Base-by-base conservation (phyloP, 2,888 invertebrate species). In the Pteria penguin region DNA sequence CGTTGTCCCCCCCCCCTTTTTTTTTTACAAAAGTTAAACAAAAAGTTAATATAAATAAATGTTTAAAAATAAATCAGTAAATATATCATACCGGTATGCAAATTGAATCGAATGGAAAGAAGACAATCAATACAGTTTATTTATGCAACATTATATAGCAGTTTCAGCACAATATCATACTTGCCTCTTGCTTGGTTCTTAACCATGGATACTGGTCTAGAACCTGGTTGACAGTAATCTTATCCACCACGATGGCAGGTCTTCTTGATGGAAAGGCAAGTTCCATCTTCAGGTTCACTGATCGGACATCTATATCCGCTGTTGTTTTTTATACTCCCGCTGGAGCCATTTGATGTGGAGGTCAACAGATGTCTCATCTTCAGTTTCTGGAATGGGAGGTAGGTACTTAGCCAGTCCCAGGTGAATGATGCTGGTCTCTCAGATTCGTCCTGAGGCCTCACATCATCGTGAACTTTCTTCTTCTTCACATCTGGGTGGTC, bases 341-440 rank as follows among this genome's bases (percentile, higher is more conserved):
- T 27, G 36, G 18, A 45, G 45, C 65, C 27, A 27, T 18, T 65
- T 0, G 8, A 65, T 22, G 3, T 65, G 27, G 18, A 22, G 18
- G 31, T 36, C 31, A 65, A 26, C 26, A 14, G 45, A 22, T 2
- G 45, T 2, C 27, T 65, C 65, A 65, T 65, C 65, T 32, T 65
- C 26, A 45, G 3, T n/a, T 33, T 22, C n/a, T 22, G 65, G 65
- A 22, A 22, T 36, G 8, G 0, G 18, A 27, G 65, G 65, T 27
- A 65, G 18, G 22, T 65, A 65, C 4, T 65, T 65, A 45, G 11
- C 22, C 14, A 65, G 14, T 45, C 65, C 27, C 65, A 65, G 32
- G 45, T 45, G 14, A 32, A 45, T 22, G 36, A 27, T 45, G 31
- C 26, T 4, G 4, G 27, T 33, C 26, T 22, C 5, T n/a, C 27